Evolutionary conservation across 2,797 vertebrate genomes (phyloP), one percentile per base, ranked within the genome.

Genomic region (Lutjanus campechanus): DNA sequence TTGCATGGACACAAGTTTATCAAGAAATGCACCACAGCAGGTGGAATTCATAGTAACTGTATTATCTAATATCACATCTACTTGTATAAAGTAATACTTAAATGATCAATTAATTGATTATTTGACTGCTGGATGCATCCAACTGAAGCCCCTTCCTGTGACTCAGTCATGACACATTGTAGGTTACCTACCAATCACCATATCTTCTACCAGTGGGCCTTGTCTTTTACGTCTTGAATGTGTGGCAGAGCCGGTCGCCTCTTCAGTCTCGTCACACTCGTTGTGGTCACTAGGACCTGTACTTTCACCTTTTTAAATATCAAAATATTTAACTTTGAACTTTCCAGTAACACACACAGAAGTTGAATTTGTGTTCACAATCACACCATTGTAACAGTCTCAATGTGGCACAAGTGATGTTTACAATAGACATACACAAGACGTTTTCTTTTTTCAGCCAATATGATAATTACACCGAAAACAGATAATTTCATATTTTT

Each of bases 121-220:
- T 79, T 36, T 55, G 9, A 36, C 25, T 44, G 20, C 7, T 22
- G 7, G 15, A 41, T 50, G 15, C 19, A 69, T 47, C 11, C n/a
- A 56, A 7, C 22, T 58, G 20, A 3, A 56, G 13, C 17, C 9
- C 1, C 15, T 49, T 67, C 1, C 65, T 51, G 9, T 76, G 36
- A 61, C n/a, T 74, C 15, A 62, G 47, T 47, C 20, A 12, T 11
- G 11, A 29, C 13, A 43, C 3, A 10, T 43, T 43, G 20, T 13
- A 19, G n/a, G 43, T 75, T 49, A 79, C 91, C 92, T 68, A 92
- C 94, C 92, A 53, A 62, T 86, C 19, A 88, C 54, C 1, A 50
- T 5, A 11, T 95, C 91, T 71, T 92, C 68, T 20, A 85, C 76
- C 19, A 88, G 77, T 0, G 69, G 87, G 2, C 36, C 62, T 49